phyloP scores from a whole-genome alignment of 2,113 vertebrate species.

The Phyllostomus discolor region DNA sequence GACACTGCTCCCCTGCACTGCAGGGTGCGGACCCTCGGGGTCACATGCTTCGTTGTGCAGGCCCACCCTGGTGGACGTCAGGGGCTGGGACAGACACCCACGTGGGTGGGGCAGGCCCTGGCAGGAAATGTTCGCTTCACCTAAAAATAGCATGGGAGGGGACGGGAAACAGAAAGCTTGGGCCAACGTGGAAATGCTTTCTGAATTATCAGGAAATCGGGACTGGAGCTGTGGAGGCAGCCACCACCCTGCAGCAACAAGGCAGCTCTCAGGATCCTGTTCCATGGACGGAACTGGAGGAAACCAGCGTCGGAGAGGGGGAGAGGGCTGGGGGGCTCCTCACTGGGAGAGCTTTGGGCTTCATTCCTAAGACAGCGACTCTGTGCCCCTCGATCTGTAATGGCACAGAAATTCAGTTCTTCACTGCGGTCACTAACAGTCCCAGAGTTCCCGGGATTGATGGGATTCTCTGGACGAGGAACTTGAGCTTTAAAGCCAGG shows the following conservation, averaged over 20 bases:
- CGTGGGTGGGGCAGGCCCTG: conserved; percentile 1
- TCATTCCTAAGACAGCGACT: neutral
- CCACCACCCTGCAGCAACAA: neutral
- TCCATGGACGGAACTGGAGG: neutral
- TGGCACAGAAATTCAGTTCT: neutral
- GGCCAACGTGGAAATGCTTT: conserved; percentile 62
- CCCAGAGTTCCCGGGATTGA: neutral
- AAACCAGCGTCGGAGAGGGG: neutral
- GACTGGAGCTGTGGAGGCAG: neutral
- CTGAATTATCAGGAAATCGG: conserved; percentile 56
- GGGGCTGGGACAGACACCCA: neutral
- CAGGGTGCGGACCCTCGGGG: neutral
- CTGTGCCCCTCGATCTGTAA: neutral
- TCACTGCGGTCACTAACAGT: no score
- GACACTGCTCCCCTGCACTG: accelerated
- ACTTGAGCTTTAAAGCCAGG: neutral
- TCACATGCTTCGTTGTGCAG: neutral
- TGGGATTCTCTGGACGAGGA: neutral
- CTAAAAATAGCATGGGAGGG: conserved; percentile 71
- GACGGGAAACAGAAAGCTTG: conserved; percentile 56
- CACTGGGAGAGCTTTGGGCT: neutral
- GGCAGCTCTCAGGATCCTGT: neutral
- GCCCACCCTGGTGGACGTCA: neutral
- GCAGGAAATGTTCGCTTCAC: conserved; percentile 53
- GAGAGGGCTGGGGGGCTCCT: neutral